A percentile compares a stretch with the other conserved stretches of the same genome.
Conservation (phyloP, 2,797 vertebrate genomes). For the Nothura maculosa region DNA sequence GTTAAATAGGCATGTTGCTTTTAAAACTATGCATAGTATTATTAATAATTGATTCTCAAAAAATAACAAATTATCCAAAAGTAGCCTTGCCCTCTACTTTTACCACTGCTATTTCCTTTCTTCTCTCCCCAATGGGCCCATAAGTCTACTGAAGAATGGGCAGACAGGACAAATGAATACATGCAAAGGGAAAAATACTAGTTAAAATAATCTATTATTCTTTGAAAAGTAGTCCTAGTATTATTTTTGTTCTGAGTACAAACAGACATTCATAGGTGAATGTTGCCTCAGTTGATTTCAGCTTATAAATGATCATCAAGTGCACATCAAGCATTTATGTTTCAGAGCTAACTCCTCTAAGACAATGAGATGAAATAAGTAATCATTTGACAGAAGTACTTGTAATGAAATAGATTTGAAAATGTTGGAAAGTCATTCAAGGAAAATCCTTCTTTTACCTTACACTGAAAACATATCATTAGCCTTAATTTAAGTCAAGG, state of each 20-base stretch:
- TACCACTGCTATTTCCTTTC: not conserved
- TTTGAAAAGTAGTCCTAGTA: conserved; percentile 30
- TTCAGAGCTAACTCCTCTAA: conserved; percentile 52
- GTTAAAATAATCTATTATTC: not conserved
- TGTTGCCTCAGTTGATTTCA: conserved; percentile 13
- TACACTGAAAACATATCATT: conserved; percentile 84
- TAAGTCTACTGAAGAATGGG: not conserved
- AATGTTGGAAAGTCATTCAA: conserved; percentile 74
- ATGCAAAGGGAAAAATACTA: not conserved
- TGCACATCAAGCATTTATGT: conserved; percentile 20
- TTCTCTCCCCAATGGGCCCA: not conserved
- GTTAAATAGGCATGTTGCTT: not conserved
- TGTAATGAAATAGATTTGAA: conserved; percentile 56
- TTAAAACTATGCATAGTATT: too few relatives aligned
- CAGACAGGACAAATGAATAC: not conserved
- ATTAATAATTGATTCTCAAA: not conserved
- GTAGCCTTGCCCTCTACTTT: not conserved
- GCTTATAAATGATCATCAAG: conserved; percentile 45
- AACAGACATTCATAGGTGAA: conserved; percentile 47
- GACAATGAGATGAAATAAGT: conserved; percentile 56
- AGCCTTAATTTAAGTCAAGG: conserved; percentile 85
- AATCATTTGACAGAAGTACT: conserved; percentile 50
- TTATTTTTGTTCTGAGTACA: conserved; percentile 55
- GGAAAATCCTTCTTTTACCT: conserved; percentile 68
- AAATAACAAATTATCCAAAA: not conserved